phyloP scores from a whole-genome alignment of 1,140 invertebrate species.

The Oscheius sp. region DNA sequence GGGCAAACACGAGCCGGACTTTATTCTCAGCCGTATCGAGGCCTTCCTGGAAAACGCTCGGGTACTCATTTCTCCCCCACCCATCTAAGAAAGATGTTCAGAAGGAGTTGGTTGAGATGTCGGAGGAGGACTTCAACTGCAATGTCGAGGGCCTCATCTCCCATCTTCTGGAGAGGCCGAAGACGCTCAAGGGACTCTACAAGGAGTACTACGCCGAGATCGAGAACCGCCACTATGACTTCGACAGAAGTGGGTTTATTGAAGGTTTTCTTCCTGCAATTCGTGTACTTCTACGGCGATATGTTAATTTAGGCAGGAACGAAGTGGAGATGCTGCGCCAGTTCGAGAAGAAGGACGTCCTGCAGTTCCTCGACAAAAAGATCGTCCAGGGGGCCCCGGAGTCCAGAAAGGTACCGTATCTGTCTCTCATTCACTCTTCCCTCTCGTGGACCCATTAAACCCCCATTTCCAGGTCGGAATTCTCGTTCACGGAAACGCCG shows the following conservation, averaged over 20 bases:
- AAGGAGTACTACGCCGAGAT: conserved; percentile 81
- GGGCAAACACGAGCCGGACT: conserved; percentile 77
- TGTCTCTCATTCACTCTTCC: too few relatives aligned
- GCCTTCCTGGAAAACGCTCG: conserved; percentile 71
- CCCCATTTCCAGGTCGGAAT: too few relatives aligned
- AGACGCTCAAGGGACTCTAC: conserved; percentile 73
- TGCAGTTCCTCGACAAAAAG: too few relatives aligned
- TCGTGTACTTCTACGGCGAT: too few relatives aligned
- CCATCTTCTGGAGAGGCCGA: conserved; percentile 82
- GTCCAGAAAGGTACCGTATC: too few relatives aligned
- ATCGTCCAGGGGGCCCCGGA: too few relatives aligned
- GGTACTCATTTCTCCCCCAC: neutral
- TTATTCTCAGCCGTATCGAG: conserved; percentile 81
- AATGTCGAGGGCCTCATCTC: conserved; percentile 78
- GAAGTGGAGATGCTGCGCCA: too few relatives aligned
- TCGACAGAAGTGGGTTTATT: conserved; percentile 65
- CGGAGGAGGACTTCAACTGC: conserved; percentile 77
- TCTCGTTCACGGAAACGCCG: too few relatives aligned
- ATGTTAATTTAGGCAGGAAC: too few relatives aligned
- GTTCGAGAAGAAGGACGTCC: too few relatives aligned
- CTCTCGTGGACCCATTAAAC: too few relatives aligned
- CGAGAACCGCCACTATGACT: conserved; percentile 80
- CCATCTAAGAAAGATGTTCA: conserved; percentile 64
- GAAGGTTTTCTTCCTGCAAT: too few relatives aligned
- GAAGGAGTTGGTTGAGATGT: conserved; percentile 75